Evolutionary conservation across 2,113 vertebrate genomes (phyloP).

Genomic region (Phaethornis superciliosus): DNA sequence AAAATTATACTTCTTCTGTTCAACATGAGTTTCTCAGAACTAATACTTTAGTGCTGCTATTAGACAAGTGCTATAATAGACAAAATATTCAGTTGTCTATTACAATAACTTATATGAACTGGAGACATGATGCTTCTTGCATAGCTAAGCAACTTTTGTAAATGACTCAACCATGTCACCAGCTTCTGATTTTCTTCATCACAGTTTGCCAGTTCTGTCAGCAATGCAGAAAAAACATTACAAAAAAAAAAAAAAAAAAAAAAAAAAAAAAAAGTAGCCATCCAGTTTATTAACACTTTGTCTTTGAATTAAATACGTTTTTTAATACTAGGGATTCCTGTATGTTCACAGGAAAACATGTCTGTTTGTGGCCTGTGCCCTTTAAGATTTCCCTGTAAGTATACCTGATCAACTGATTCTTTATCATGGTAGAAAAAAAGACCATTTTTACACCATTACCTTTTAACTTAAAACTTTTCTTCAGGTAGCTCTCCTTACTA

Average conservation of each 20-base stretch:
- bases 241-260: background rate
- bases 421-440: background rate
- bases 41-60: background rate
- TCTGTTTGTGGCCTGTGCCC: background rate
- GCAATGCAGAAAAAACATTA: background rate
- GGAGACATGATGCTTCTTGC: background rate
- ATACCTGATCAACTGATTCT: background rate
- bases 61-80: background rate
- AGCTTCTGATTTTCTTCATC: conserved; percentile 4
- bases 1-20: background rate
- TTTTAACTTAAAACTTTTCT: background rate
- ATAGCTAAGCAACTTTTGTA: background rate
- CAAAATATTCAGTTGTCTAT: background rate
- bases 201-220: background rate
- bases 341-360: background rate
- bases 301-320: background rate
- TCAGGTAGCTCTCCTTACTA: background rate
- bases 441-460: background rate
- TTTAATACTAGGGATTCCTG: background rate
- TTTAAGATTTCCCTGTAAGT: background rate
- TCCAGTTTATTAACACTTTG: background rate
- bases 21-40: background rate
- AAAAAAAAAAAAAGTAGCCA: background rate
- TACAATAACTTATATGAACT: background rate
- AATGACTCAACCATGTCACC: background rate